phyloP scores from a whole-genome alignment of 1,140 invertebrate species.

The Plectrocnemia conspersa region DNA sequence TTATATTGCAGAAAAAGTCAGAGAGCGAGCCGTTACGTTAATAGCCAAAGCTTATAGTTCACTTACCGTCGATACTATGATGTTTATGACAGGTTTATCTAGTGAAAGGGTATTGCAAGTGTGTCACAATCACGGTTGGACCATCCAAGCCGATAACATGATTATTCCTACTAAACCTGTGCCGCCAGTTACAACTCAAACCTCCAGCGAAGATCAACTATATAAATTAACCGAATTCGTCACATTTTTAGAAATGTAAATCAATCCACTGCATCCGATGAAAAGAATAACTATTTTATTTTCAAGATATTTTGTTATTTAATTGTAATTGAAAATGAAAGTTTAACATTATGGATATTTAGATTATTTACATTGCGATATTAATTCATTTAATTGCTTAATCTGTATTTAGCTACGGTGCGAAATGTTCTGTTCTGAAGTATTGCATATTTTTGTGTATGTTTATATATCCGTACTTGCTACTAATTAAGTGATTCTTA shows the following conservation, averaged over 20 bases:
- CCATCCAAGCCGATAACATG: slow-evolving; percentile 59
- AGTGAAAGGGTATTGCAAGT: slow-evolving; percentile 58
- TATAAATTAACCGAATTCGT: slow-evolving; percentile 86
- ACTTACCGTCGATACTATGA: slow-evolving; percentile 64
- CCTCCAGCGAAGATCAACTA: slow-evolving; percentile 77
- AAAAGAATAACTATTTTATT: too few relatives aligned
- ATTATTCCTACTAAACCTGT: slow-evolving; percentile 58
- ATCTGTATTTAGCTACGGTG: too few relatives aligned
- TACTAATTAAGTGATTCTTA: too few relatives aligned
- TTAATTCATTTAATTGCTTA: too few relatives aligned
- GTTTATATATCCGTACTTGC: too few relatives aligned
- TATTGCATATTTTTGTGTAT: too few relatives aligned
- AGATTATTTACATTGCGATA: too few relatives aligned
- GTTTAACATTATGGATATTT: too few relatives aligned
- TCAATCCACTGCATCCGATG: too few relatives aligned
- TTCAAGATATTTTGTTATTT: too few relatives aligned
- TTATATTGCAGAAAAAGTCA: slow-evolving; percentile 60
- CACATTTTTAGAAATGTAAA: slow-evolving; percentile 81
- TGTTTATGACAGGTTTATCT: slow-evolving; percentile 66
- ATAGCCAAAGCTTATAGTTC: slow-evolving; percentile 79
- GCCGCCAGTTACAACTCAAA: slow-evolving; percentile 52
- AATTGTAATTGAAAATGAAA: too few relatives aligned
- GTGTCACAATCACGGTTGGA: slow-evolving; percentile 62
- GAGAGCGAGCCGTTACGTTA: slow-evolving; percentile 65
- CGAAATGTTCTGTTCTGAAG: too few relatives aligned